Evolutionary conservation across 2,113 vertebrate species (phyloP).

Genomic region (Gulo gulo): DNA sequence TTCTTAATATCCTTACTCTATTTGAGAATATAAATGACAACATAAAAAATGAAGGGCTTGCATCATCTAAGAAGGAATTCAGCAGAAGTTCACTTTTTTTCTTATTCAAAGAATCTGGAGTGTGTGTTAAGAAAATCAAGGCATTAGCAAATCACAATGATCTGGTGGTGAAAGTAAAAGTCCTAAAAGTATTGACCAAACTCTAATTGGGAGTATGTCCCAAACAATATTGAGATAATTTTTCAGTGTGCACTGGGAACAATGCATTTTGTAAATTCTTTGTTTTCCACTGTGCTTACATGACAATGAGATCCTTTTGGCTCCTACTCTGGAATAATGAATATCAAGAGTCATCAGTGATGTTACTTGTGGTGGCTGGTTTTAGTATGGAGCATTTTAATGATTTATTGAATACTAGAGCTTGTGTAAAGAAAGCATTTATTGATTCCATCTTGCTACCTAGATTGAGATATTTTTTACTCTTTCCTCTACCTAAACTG

Average conservation of each 20-base stretch:
- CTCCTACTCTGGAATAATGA: conserved; percentile 54
- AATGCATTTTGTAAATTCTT: conserved; percentile 38
- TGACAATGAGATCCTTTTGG: conserved; percentile 27
- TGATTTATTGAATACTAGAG: conserved; percentile 33
- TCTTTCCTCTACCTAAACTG: conserved; percentile 33
- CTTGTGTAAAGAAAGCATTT: conserved; percentile 43
- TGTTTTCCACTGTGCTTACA: conserved; percentile 27
- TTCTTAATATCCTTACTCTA: conserved; percentile 75
- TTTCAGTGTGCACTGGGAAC: conserved; percentile 35
- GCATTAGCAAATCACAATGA: conserved; percentile 74
- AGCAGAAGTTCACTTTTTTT: conserved; percentile 76
- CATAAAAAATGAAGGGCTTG: conserved; percentile 75
- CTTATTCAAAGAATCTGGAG: conserved; percentile 77
- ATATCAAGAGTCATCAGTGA: not conserved
- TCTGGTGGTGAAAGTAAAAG: conserved; percentile 76
- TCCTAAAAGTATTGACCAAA: conserved; percentile 74
- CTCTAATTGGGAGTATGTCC: conserved; percentile 40
- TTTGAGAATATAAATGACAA: conserved; percentile 79
- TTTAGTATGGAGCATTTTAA: conserved; percentile 34
- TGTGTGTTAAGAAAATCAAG: conserved; percentile 77
- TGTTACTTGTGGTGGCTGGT: not conserved
- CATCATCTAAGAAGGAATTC: conserved; percentile 72
- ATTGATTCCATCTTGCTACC: conserved; percentile 31
- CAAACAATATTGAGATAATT: not conserved
- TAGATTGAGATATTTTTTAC: conserved; percentile 57